A percentile compares a stretch with the other conserved stretches of the same genome.
Evolutionary conservation across 2,113 vertebrate species (phyloP).

Genomic region (Plotosus lineatus): DNA sequence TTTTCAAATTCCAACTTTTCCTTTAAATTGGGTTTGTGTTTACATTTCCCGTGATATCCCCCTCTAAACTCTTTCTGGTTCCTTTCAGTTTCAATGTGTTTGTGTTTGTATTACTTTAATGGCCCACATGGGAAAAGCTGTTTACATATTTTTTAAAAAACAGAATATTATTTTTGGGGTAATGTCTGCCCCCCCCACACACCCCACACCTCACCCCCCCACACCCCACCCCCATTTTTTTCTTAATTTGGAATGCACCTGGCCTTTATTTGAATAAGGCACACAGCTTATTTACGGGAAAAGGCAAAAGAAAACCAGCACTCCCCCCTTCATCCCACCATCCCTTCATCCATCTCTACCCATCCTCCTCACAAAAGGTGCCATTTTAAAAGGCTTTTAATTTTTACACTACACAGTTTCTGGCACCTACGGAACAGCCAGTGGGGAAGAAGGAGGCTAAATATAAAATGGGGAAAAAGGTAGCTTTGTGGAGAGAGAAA

Average conservation of each 20-base stretch:
- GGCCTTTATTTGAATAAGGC: conserved; percentile 71
- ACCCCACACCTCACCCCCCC: too few relatives aligned
- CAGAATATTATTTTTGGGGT: background rate
- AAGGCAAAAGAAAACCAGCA: conserved; percentile 59
- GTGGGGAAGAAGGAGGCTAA: conserved; percentile 66
- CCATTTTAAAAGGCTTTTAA: conserved; percentile 62
- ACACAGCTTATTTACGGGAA: conserved; percentile 72
- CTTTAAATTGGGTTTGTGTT: too few relatives aligned
- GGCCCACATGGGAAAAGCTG: background rate
- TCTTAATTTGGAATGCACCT: conserved; percentile 66
- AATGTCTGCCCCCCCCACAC: background rate
- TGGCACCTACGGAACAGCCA: conserved; percentile 55
- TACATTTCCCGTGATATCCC: background rate
- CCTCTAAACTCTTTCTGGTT: background rate
- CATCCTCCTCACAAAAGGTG: conserved; percentile 58
- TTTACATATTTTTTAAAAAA: background rate
- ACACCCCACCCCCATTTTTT: too few relatives aligned
- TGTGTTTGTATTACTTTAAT: background rate
- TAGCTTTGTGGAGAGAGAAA: conserved; percentile 70
- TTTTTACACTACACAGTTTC: conserved; percentile 54
- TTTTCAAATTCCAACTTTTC: too few relatives aligned
- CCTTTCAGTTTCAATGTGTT: background rate
- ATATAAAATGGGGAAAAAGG: conserved; percentile 76
- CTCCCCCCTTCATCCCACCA: conserved; percentile 57
- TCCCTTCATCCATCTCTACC: conserved; percentile 13